phyloP scores from a whole-genome alignment of 2,888 invertebrate species.

The Pantelozetes paolii region DNA sequence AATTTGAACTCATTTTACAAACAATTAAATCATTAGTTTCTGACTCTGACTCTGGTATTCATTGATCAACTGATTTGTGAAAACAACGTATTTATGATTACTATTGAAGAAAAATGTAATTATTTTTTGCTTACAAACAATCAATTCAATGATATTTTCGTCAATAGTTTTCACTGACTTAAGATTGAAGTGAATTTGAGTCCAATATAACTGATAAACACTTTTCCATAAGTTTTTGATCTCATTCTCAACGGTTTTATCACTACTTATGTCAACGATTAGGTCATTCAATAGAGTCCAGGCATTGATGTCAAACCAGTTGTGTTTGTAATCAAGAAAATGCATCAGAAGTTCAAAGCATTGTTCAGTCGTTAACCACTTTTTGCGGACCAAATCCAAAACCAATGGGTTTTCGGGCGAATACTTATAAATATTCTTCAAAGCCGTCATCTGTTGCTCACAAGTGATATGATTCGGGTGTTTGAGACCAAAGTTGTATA shows the following conservation, averaged over 20 bases:
- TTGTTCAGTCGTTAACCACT: not conserved
- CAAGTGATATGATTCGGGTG: not conserved
- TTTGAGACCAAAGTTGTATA: slow-evolving; percentile 27
- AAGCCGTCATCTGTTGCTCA: not conserved
- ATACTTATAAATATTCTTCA: not conserved
- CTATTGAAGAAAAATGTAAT: not conserved
- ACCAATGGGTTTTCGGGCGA: not conserved
- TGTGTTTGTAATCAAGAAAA: not conserved
- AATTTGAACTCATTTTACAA: no score
- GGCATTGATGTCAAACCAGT: not conserved
- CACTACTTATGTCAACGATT: not conserved
- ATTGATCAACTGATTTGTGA: not conserved
- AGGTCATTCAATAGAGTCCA: slow-evolving; percentile 1
- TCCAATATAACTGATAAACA: not conserved
- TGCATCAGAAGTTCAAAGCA: not conserved
- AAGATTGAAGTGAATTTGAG: not conserved
- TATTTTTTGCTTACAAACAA: slow-evolving; percentile 4
- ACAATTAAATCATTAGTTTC: not conserved
- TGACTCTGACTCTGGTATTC: not conserved
- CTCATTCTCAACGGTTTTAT: not conserved
- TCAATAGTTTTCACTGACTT: not conserved
- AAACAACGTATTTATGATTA: not conserved
- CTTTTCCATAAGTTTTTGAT: not conserved
- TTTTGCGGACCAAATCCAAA: not conserved
- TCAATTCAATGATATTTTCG: not conserved